Evolutionary conservation across 2,888 invertebrate genomes (phyloP).

Genomic region (Melipona beecheii): DNA sequence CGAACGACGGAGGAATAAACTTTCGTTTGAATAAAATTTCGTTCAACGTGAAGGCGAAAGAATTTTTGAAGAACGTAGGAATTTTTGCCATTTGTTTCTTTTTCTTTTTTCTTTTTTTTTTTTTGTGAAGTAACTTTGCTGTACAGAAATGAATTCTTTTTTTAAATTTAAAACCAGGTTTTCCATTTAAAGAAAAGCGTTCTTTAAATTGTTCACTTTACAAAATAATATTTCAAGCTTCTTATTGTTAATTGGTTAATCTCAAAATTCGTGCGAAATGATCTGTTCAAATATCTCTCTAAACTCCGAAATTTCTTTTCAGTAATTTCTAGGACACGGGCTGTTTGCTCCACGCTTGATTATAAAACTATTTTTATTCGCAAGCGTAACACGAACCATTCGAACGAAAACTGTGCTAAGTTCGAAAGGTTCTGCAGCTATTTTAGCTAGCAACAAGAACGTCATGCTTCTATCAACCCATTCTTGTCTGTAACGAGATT

Average conservation of each 20-base stretch:
- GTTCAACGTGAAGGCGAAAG: not conserved
- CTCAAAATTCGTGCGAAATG: not conserved
- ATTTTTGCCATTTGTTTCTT: not conserved
- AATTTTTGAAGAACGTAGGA: not conserved
- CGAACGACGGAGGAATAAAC: not conserved
- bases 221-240: too few relatives aligned
- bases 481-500: conserved; percentile 23
- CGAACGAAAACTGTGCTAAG: conserved; percentile 42
- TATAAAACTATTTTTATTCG: conserved; percentile 54
- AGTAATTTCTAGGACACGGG: not conserved
- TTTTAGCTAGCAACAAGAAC: conserved; percentile 40
- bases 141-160: not conserved
- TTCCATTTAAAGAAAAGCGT: too few relatives aligned
- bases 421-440: conserved; percentile 51
- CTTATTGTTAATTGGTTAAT: too few relatives aligned
- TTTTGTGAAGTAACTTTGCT: not conserved
- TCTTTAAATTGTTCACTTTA: too few relatives aligned
- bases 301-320: not conserved
- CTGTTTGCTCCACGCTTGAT: conserved; percentile 18
- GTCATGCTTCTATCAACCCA: conserved; percentile 36
- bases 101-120: too few relatives aligned
- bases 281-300: not conserved
- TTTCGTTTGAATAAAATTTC: not conserved
- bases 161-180: too few relatives aligned
- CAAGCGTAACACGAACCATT: conserved; percentile 43